Conservation (phyloP, 2,888 invertebrate species). For the Pheosia gnoma region DNA sequence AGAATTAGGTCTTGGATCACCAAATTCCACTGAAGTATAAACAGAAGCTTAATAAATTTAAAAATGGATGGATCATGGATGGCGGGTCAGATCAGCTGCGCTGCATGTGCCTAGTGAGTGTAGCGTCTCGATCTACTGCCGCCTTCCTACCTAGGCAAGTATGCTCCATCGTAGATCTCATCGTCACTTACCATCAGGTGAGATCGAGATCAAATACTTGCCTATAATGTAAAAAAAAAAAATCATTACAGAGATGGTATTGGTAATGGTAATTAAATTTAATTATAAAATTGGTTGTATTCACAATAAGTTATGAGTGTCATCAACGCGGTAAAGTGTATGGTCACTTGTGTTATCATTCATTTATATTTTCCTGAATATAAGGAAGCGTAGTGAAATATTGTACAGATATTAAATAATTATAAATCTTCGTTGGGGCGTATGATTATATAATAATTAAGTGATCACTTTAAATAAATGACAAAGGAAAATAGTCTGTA, state of each 20-base stretch:
- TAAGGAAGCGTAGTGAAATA: slow-evolving; percentile 15
- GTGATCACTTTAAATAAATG: not conserved
- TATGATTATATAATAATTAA: not conserved
- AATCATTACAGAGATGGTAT: not conserved
- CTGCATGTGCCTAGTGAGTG: too few relatives aligned
- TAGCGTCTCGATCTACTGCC: too few relatives aligned
- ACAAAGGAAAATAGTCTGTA: too few relatives aligned
- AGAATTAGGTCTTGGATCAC: not conserved
- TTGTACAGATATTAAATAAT: not conserved
- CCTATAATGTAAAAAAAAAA: too few relatives aligned
- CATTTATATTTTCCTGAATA: slow-evolving; percentile 19
- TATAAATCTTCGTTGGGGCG: not conserved
- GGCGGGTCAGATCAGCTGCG: too few relatives aligned
- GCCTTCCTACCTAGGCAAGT: too few relatives aligned
- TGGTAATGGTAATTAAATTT: not conserved
- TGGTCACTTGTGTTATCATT: not conserved
- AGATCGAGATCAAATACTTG: too few relatives aligned
- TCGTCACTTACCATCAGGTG: too few relatives aligned
- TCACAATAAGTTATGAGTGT: not conserved
- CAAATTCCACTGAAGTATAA: not conserved
- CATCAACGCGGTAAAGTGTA: not conserved
- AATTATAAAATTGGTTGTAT: not conserved
- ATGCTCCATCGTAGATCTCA: too few relatives aligned
- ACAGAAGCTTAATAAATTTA: not conserved
- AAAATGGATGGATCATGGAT: too few relatives aligned